phyloP scores from a whole-genome alignment of 2,113 vertebrate genomes.

The Sturnus vulgaris region DNA sequence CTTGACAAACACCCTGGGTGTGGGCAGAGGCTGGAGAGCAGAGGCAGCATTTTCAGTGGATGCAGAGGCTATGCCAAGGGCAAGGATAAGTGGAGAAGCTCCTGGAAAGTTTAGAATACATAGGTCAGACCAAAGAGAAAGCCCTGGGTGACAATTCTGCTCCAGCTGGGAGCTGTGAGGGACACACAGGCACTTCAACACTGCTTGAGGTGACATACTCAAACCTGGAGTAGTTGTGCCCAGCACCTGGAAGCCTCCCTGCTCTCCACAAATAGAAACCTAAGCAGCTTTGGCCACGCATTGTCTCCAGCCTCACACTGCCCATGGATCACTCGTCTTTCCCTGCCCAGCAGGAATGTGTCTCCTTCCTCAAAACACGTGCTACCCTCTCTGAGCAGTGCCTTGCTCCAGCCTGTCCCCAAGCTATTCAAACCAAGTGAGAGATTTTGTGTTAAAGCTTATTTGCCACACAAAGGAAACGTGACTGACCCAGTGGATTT shows the following conservation, averaged over 20 bases:
- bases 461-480: neutral
- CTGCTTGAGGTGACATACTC: neutral
- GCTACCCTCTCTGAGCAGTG: rapidly evolving
- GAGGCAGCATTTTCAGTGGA: neutral
- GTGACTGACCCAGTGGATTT: neutral
- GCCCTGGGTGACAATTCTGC: neutral
- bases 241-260: neutral
- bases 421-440: neutral
- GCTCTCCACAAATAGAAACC: neutral
- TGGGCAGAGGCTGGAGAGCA: neutral
- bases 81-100: neutral
- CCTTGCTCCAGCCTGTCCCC: neutral
- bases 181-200: rapidly evolving
- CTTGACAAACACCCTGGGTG: neutral
- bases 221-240: neutral
- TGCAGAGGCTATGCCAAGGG: neutral
- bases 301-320: neutral
- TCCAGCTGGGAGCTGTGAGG: neutral
- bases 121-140: neutral
- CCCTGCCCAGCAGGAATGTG: neutral
- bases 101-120: neutral
- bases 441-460: neutral
- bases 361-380: neutral
- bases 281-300: neutral
- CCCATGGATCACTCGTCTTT: rapidly evolving